A percentile compares a stretch with the other conserved stretches of the same genome.
Evolutionary conservation across 2,888 invertebrate genomes (phyloP).

Genomic region (Chrysotoxum bicinctum): DNA sequence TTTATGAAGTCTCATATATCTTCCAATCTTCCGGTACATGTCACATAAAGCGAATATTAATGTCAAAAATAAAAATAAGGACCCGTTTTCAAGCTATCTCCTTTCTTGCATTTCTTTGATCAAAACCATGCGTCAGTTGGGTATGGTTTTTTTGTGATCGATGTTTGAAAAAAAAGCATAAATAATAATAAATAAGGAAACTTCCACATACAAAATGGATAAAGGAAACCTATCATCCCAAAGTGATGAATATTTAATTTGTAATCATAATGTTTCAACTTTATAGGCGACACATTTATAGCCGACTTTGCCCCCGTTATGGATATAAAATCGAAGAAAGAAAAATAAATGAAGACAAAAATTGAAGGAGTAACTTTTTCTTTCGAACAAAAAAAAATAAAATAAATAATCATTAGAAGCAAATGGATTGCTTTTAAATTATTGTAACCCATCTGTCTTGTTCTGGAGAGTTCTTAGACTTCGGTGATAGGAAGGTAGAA

Average conservation of each 20-base stretch:
- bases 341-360: not conserved
- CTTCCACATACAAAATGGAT: not conserved
- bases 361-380: slow-evolving; percentile 7
- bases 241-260: slow-evolving; percentile 65
- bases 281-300: slow-evolving; percentile 58
- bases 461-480: not conserved
- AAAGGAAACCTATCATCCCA: slow-evolving; percentile 17
- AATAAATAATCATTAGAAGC: not conserved
- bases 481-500: not conserved
- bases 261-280: slow-evolving; percentile 52
- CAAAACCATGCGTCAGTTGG: slow-evolving; percentile 9
- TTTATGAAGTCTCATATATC: slow-evolving; percentile 33
- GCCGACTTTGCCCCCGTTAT: not conserved
- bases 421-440: slow-evolving; percentile 34
- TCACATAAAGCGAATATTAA: slow-evolving; percentile 55
- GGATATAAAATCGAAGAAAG: not conserved
- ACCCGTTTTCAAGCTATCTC: slow-evolving; percentile 16
- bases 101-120: slow-evolving; percentile 8
- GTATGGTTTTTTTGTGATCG: not conserved
- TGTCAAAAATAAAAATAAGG: slow-evolving; percentile 56
- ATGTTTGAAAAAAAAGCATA: not conserved
- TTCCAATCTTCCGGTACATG: slow-evolving; percentile 10
- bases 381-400: not conserved
- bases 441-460: not conserved
- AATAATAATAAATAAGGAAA: not conserved